phyloP scores from a whole-genome alignment of 1,140 invertebrate species.

The Brachionus calyciflorus region DNA sequence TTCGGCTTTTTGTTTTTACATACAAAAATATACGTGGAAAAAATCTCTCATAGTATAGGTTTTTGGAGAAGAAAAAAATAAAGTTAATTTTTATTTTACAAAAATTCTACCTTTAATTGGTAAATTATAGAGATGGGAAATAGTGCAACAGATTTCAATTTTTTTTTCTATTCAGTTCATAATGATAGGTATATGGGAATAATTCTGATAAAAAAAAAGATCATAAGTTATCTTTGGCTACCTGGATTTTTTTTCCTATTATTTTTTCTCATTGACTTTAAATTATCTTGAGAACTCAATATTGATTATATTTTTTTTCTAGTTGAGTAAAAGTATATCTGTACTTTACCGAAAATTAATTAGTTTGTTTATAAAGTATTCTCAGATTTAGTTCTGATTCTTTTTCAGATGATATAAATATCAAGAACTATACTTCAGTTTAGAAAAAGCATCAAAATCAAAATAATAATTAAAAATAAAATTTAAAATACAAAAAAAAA shows the following conservation, averaged over 20 bases:
- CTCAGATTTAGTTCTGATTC: background rate
- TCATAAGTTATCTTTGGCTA: too few relatives aligned
- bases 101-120: background rate
- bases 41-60: slow-evolving; percentile 22
- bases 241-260: slow-evolving; percentile 7
- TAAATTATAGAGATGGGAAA: background rate
- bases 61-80: background rate
- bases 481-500: background rate
- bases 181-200: background rate
- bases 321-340: slow-evolving; percentile 16
- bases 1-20: too few relatives aligned
- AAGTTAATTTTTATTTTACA: too few relatives aligned
- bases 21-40: background rate
- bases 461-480: background rate
- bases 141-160: slow-evolving; percentile 24
- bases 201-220: slow-evolving; percentile 4
- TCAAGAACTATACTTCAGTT: background rate
- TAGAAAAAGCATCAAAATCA: slow-evolving; percentile 20
- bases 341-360: too few relatives aligned
- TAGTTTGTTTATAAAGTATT: slow-evolving; percentile 34
- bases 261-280: too few relatives aligned
- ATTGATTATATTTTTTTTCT: slow-evolving; percentile 43
- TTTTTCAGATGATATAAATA: too few relatives aligned
- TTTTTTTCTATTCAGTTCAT: background rate
- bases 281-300: slow-evolving; percentile 40